phyloP scores from a whole-genome alignment of 2,797 vertebrate genomes.

The Acanthurus leucopareius region DNA sequence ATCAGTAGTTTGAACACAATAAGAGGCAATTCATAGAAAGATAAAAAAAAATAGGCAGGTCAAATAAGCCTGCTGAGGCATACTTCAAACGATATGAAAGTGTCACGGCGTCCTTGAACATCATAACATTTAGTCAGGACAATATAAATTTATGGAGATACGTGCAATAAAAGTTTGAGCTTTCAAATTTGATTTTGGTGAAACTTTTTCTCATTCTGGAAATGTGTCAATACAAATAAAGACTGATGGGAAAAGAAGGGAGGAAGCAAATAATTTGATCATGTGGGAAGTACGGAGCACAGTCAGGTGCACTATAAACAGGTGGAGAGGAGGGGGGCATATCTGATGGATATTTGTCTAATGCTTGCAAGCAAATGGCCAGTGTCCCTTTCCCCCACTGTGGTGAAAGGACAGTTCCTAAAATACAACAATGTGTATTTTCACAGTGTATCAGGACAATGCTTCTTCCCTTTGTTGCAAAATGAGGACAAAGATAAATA shows the following conservation, averaged over 20 bases:
- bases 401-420: background rate
- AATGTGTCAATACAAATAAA: background rate
- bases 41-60: background rate
- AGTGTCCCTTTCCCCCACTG: background rate
- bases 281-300: background rate
- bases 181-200: background rate
- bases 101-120: slow-evolving; percentile 6
- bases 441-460: background rate
- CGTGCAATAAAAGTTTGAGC: background rate
- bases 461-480: background rate
- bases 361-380: background rate
- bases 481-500: background rate
- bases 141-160: slow-evolving; percentile 18
- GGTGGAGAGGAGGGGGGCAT: background rate
- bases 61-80: slow-evolving; percentile 3
- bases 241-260: background rate
- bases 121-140: background rate
- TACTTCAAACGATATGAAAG: slow-evolving; percentile 8
- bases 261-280: background rate
- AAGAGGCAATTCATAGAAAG: slow-evolving; percentile 2
- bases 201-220: background rate
- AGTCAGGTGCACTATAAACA: background rate
- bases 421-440: background rate
- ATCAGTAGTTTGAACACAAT: slow-evolving; percentile 24
- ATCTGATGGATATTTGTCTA: background rate